These are phyloP conservation scores for Oreonectes daqikongensis DNA, from an alignment of 2,797 vertebrate species.

Conservation along the genomic window DNA sequence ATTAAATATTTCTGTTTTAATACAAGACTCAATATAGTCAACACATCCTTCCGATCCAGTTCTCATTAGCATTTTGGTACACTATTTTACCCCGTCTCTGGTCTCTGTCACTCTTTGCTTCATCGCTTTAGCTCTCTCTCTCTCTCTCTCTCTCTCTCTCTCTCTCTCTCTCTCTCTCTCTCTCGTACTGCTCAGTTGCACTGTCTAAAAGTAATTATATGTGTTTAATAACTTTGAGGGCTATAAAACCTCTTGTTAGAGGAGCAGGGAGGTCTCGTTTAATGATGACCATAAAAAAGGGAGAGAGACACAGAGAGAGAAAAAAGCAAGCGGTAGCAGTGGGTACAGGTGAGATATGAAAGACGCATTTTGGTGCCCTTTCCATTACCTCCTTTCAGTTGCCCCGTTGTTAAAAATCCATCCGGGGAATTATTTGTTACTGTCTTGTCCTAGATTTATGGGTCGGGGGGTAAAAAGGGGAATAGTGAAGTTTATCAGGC, in stretches of 20 bases:
- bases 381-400: constrained; percentile 54
- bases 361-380: constrained; percentile 50
- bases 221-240: constrained; percentile 61
- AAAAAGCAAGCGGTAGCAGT: constrained; percentile 1
- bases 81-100: constrained; percentile 13
- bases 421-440: constrained; percentile 52
- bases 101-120: constrained; percentile 27
- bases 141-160: constrained; percentile 4
- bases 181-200: constrained; percentile 40
- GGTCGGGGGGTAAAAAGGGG: constrained; percentile 36
- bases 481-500: constrained; percentile 12
- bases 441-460: constrained; percentile 49
- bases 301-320: constrained; percentile 50
- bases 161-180: constrained; percentile 6
- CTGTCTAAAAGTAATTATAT: constrained; percentile 59
- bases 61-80: constrained; percentile 27
- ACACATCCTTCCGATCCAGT: constrained; percentile 19
- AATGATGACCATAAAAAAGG: constrained; percentile 62
- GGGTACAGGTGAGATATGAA: constrained; percentile 46
- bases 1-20: constrained; percentile 19
- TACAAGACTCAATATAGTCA: background rate
- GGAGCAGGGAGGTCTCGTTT: constrained; percentile 56
- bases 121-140: background rate
- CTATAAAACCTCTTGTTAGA: constrained; percentile 59
- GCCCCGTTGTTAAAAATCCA: constrained; percentile 57